Evolutionary conservation across 2,797 vertebrate species (phyloP).

Genomic region (Meda fulgida): DNA sequence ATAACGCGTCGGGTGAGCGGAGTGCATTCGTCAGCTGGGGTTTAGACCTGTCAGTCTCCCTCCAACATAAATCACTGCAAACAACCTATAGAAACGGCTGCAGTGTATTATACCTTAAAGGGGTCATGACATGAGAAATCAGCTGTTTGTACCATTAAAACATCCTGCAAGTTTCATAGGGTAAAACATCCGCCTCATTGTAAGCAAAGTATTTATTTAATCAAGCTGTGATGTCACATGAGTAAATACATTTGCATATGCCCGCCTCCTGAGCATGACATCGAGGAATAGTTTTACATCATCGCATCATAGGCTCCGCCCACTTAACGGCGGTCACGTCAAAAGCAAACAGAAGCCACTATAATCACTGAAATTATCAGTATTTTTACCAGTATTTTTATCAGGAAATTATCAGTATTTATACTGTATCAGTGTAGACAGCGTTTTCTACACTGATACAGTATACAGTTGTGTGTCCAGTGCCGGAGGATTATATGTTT

Average conservation of each 20-base stretch:
- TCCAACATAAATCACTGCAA: slow-evolving; percentile 69
- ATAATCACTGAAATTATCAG: background rate
- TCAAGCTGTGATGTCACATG: background rate
- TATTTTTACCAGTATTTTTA: no score
- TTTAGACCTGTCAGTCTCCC: slow-evolving; percentile 73
- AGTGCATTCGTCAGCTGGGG: slow-evolving; percentile 77
- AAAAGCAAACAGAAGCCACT: background rate
- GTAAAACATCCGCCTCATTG: background rate
- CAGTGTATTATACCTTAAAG: background rate
- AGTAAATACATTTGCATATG: background rate
- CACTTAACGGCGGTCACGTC: background rate
- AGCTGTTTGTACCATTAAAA: background rate
- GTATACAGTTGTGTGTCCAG: background rate
- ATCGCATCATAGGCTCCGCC: background rate
- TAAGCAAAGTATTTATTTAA: background rate
- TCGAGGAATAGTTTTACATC: background rate
- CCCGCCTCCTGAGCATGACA: background rate
- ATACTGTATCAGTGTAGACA: no score
- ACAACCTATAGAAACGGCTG: slow-evolving; percentile 44
- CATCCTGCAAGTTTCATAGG: background rate
- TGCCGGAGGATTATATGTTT: no score
- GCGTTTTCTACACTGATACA: background rate
- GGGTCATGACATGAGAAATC: background rate
- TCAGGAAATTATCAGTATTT: no score
- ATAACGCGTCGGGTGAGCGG: slow-evolving; percentile 76